Base-by-base conservation (phyloP, 2,797 vertebrate genomes). In the Rhabdophis nuchalis region DNA sequence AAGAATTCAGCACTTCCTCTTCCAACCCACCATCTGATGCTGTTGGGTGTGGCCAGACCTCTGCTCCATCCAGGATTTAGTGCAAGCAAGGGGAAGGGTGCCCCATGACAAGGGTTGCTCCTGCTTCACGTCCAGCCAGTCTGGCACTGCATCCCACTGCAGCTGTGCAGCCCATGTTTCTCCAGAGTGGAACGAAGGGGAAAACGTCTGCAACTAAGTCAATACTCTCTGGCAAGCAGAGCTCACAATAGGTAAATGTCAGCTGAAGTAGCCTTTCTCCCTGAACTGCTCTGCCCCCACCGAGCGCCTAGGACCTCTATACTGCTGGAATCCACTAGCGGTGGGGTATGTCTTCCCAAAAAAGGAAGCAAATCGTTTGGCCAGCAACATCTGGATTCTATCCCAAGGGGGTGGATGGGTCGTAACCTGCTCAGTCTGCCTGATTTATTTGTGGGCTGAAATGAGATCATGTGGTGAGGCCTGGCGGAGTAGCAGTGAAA, bases 331-430 rank as follows among this genome's bases (percentile, higher is more conserved):
- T 97, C 96, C 96, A 93, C 89, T 92, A 90, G 95, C 96, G 96
- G 96, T 94, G 95, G 20, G 32, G 3, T 77, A 4, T 96, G 97
- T 97, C 97, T 98, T 96, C 97, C 98, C 98, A 98, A 98, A 98
- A 98, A 98, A 98, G 98, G 98, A 97, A 98, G 98, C 96, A 96
- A 96, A 96, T 97, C 97, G 94, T 92, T 91, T 91, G 97, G 61
- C 18, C 95, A 93, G 95, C 95, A 97, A 98, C 97, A 98, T 98
- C 98, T 98, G 98, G 98, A 98, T 98, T 97, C 97, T 96, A 98
- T 98, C 98, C 97, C 96, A 97, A 97, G 97, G 97, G 97, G 96
- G 14, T 16, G n/a, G 97, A 97, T 96, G 97, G 97, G 97, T 97
- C 97, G 97, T 29, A 96, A 97, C 96, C 97, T 92, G 86, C 94